These are phyloP conservation scores for Benthosema pterotum DNA, from an alignment of 2,797 vertebrate genomes.

Conservation along the genomic window DNA sequence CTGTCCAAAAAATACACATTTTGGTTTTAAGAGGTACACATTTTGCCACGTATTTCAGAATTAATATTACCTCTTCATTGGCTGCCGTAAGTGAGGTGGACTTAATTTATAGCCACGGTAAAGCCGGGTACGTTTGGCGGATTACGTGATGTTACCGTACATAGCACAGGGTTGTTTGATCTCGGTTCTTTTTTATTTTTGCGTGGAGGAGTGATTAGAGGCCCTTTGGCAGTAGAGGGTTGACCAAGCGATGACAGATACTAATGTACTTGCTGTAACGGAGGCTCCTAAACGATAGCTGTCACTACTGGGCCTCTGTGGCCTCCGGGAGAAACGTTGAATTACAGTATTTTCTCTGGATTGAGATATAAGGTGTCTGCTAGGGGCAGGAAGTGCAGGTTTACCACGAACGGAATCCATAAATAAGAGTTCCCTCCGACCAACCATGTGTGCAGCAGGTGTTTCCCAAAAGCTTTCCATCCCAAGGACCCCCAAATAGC, in stretches of 20 bases:
- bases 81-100: constrained; percentile 24
- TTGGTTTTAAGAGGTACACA: too few species aligned
- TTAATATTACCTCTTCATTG: constrained; percentile 1
- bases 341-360: constrained; percentile 44
- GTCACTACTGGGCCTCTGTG: constrained; percentile 35
- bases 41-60: constrained; percentile 6
- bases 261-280: constrained; percentile 41
- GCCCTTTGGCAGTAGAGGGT: constrained; percentile 51
- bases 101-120: constrained; percentile 42
- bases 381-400: constrained; percentile 2
- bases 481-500: too few species aligned
- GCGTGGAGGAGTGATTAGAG: constrained; percentile 57
- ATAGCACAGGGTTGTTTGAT: constrained; percentile 39
- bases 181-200: constrained; percentile 51
- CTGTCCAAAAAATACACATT: background rate
- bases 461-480: too few species aligned
- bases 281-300: constrained; percentile 50
- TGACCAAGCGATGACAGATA: constrained; percentile 61
- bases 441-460: background rate
- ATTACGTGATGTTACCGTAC: constrained; percentile 54
- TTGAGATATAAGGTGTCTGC: constrained; percentile 44
- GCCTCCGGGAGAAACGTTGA: constrained; percentile 33
- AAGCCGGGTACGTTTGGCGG: constrained; percentile 48
- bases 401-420: constrained; percentile 25
- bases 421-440: constrained; percentile 3